Conservation (phyloP, 2,888 invertebrate genomes). For the Drosophila differens region DNA sequence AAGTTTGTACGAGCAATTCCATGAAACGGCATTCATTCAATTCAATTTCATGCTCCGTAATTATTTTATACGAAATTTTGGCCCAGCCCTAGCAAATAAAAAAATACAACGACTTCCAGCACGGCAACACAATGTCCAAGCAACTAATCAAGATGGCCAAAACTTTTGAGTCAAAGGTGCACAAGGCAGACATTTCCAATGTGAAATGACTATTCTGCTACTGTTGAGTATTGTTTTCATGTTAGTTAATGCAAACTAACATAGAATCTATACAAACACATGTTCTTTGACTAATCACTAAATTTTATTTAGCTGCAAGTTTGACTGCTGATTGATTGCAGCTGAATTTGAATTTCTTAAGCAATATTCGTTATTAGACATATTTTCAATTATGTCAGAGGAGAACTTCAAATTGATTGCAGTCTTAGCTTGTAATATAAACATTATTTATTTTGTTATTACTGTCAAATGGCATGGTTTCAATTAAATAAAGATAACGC, state of each 20-base stretch:
- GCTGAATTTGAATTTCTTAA: background rate
- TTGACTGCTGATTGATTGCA: background rate
- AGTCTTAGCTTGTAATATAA: background rate
- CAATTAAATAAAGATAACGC: slow-evolving; percentile 15
- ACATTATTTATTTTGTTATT: background rate
- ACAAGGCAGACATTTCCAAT: background rate
- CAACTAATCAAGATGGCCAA: slow-evolving; percentile 54
- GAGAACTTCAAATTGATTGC: background rate
- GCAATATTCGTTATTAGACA: background rate
- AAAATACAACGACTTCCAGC: slow-evolving; percentile 10
- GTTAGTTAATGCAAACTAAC: background rate
- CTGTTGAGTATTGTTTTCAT: background rate
- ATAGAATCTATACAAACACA: background rate
- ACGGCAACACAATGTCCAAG: slow-evolving; percentile 32
- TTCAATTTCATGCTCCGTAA: slow-evolving; percentile 72
- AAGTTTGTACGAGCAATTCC: slow-evolving; percentile 54
- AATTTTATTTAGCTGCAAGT: background rate
- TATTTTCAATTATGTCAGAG: background rate
- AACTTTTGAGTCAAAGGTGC: slow-evolving; percentile 15
- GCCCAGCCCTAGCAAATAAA: background rate
- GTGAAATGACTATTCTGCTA: background rate
- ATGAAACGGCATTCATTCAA: slow-evolving; percentile 66
- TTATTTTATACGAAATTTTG: slow-evolving; percentile 63
- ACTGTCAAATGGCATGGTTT: background rate
- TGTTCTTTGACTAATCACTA: background rate